Evolutionary conservation across 2,113 vertebrate species (phyloP).

Genomic region (Rousettus leschenaultii): DNA sequence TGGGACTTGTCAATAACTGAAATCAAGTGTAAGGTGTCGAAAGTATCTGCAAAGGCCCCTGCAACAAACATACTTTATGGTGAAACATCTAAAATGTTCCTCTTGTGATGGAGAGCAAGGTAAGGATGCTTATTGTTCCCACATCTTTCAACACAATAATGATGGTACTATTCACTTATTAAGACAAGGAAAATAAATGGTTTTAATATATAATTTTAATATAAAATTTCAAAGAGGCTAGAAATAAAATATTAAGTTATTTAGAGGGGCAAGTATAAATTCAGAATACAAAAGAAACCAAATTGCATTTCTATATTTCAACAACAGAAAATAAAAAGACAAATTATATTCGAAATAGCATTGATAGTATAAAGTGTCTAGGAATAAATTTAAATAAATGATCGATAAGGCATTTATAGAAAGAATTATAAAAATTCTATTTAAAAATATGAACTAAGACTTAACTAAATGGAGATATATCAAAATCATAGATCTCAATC

Average conservation of each 20-base stretch:
- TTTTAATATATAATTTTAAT: neutral
- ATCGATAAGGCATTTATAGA: neutral
- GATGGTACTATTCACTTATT: neutral
- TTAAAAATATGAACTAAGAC: neutral
- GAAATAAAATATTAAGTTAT: neutral
- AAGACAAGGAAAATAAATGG: neutral
- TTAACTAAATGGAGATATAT: neutral
- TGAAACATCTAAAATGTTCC: neutral
- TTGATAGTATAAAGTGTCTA: neutral
- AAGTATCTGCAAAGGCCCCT: neutral
- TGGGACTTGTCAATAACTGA: neutral
- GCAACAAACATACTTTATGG: neutral
- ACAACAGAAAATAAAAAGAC: neutral
- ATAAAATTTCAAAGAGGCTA: neutral
- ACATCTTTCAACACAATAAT: neutral
- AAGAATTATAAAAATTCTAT: neutral
- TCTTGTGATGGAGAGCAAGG: neutral
- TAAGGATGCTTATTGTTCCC: neutral
- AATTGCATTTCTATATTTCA: neutral
- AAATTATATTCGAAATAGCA: neutral
- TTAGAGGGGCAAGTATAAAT: neutral
- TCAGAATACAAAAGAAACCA: neutral
- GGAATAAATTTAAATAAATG: neutral
- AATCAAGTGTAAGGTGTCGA: neutral
- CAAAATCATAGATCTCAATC: neutral